Conservation (phyloP, 2,888 invertebrate species). For the Napeogenes inachia region DNA sequence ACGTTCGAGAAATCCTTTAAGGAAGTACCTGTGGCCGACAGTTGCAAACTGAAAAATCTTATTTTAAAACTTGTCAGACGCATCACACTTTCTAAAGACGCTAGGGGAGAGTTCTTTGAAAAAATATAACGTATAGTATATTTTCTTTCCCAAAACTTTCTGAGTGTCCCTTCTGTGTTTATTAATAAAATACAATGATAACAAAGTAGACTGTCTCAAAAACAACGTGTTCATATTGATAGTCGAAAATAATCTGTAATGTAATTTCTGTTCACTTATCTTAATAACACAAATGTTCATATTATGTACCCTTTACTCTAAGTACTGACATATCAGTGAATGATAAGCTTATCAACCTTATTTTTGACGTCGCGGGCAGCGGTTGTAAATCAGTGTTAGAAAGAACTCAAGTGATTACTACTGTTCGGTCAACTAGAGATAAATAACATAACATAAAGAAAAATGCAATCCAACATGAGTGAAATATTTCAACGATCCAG, state of each 20-base stretch:
- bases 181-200: too few relatives aligned
- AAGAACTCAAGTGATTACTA: background rate
- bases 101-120: too few relatives aligned
- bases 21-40: too few relatives aligned
- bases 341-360: constrained; percentile 33
- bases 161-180: too few relatives aligned
- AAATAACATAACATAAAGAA: constrained; percentile 6
- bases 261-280: constrained; percentile 4
- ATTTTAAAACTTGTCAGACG: too few relatives aligned
- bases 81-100: too few relatives aligned
- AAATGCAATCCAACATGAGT: constrained; percentile 39
- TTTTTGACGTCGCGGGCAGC: constrained; percentile 21
- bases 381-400: constrained; percentile 1
- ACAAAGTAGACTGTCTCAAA: background rate
- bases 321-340: constrained; percentile 16
- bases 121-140: too few relatives aligned
- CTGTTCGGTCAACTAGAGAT: background rate
- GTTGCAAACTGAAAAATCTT: too few relatives aligned
- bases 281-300: background rate
- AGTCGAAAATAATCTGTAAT: background rate
- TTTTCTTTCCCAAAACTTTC: too few relatives aligned
- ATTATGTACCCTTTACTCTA: background rate
- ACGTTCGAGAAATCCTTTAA: too few relatives aligned
- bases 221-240: too few relatives aligned
- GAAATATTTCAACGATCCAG: constrained; percentile 44